Conservation (phyloP, 2,888 invertebrate genomes). For the Trilocha varians region DNA sequence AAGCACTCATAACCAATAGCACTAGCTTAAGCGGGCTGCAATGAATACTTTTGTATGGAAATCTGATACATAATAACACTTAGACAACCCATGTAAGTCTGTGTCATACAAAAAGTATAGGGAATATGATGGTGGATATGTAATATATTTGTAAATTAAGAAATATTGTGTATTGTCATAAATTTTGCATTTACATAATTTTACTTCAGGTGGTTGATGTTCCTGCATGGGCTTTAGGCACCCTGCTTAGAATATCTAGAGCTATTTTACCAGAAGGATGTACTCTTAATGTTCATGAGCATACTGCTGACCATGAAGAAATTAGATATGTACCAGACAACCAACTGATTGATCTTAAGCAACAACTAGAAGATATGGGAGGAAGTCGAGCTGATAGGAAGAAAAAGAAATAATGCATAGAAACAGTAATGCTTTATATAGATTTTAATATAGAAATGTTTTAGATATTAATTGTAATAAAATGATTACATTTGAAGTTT, state of each 20-base stretch:
- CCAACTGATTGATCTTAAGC: conserved; percentile 81
- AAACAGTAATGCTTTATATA: not conserved
- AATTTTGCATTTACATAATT: not conserved
- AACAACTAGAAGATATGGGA: conserved; percentile 80
- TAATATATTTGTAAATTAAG: not conserved
- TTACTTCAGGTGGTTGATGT: conserved; percentile 70
- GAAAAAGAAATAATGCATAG: conserved; percentile 29
- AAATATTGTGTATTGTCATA: not conserved
- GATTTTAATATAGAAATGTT: not conserved
- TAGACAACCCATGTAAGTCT: too few species aligned
- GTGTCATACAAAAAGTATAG: too few species aligned
- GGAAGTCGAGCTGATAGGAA: conserved; percentile 62
- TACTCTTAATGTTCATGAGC: conserved; percentile 77
- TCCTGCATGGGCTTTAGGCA: conserved; percentile 76
- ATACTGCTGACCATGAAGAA: conserved; percentile 78
- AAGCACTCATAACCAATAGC: too few species aligned
- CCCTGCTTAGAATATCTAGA: conserved; percentile 83
- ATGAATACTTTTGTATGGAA: too few species aligned
- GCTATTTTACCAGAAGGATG: conserved; percentile 86
- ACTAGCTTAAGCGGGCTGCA: too few species aligned
- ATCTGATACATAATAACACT: too few species aligned
- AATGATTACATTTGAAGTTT: too few species aligned
- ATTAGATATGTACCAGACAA: conserved; percentile 87
- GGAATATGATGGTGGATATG: too few species aligned
- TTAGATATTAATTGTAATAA: too few species aligned